Evolutionary conservation across 2,888 invertebrate genomes (phyloP).

Genomic region (Apodemia duryi): DNA sequence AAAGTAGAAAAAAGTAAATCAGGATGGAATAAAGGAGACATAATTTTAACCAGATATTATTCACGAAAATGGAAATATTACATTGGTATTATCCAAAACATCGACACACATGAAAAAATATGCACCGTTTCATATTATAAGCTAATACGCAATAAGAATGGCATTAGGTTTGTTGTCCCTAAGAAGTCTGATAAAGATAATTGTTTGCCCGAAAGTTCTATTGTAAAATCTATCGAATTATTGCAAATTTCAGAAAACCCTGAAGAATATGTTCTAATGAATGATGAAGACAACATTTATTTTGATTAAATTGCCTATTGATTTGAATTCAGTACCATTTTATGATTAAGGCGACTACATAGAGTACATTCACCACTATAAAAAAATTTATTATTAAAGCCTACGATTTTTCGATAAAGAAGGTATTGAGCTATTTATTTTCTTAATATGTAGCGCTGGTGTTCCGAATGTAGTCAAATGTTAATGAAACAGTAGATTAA

Average conservation of each 20-base stretch:
- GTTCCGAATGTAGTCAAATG: no score
- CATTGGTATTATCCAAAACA: neutral
- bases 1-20: no score
- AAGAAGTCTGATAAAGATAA: conserved; percentile 27
- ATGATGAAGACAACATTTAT: conserved; percentile 4
- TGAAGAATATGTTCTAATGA: conserved; percentile 26
- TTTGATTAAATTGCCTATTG: no score
- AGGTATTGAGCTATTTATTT: no score
- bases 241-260: conserved; percentile 28
- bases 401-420: no score
- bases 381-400: no score
- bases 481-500: no score
- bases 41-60: conserved; percentile 2
- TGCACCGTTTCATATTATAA: neutral
- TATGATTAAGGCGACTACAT: no score
- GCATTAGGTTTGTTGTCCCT: conserved; percentile 23
- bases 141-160: neutral
- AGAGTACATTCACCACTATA: no score
- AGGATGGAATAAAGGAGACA: conserved; percentile 1
- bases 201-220: conserved; percentile 27
- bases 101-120: neutral
- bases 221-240: conserved; percentile 28
- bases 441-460: no score
- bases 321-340: no score
- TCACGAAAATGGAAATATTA: conserved; percentile 1